These are phyloP conservation scores for Brachionus rotundiformis DNA, from an alignment of 1,140 invertebrate species.

Conservation along the genomic window DNA sequence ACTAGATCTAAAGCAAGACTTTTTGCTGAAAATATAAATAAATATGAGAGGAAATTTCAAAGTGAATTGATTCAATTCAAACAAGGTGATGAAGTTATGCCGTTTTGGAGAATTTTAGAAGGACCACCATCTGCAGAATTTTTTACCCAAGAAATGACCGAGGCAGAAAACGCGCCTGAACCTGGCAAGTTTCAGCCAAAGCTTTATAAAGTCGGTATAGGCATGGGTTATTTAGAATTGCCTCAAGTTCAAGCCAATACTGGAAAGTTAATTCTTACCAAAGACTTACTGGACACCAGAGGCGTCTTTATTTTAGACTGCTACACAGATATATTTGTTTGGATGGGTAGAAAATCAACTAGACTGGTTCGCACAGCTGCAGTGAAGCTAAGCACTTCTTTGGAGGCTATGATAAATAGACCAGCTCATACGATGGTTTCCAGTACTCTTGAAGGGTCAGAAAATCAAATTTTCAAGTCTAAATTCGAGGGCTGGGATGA, in stretches of 20 bases:
- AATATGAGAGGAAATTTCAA: conserved; percentile 93
- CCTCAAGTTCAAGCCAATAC: conserved; percentile 71
- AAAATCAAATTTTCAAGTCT: conserved; percentile 85
- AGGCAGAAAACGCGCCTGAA: conserved; percentile 67
- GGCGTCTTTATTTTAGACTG: conserved; percentile 97
- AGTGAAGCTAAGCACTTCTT: conserved; percentile 88
- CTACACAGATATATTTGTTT: conserved; percentile 93
- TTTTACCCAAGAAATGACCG: conserved; percentile 34
- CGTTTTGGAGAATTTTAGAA: conserved; percentile 74
- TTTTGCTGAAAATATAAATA: conserved; percentile 97
- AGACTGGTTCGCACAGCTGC: conserved; percentile 90
- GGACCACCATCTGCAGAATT: conserved; percentile 1
- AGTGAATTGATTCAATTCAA: conserved; percentile 81
- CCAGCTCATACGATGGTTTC: conserved; percentile 84
- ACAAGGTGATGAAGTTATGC: conserved; percentile 77
- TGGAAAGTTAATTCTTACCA: conserved; percentile 66
- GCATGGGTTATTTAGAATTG: conserved; percentile 96
- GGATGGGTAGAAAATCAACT: conserved; percentile 98
- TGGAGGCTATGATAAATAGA: conserved; percentile 84
- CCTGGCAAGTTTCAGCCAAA: conserved; percentile 77
- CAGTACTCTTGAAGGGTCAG: conserved; percentile 71
- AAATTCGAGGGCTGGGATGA: conserved; percentile 98
- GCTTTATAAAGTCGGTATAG: conserved; percentile 88
- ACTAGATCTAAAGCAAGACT: conserved; percentile 88
- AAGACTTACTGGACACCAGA: conserved; percentile 77